Base-by-base conservation (phyloP, 2,888 invertebrate genomes). In the Abscondita cerata region DNA sequence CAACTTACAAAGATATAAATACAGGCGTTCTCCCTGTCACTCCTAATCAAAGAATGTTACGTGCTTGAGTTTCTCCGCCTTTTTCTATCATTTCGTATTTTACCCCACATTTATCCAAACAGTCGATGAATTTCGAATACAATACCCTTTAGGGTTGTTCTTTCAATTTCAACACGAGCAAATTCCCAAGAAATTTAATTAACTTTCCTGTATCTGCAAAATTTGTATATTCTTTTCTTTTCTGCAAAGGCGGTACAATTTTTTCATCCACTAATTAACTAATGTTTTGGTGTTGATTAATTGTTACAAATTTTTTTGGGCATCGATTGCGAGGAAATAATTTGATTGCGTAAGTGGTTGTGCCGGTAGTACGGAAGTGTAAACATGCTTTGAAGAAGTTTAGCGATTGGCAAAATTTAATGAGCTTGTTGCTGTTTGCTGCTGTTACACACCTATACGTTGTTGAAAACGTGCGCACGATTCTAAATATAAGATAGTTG, bases 1-100 rank as follows among this genome's bases (percentile, higher is more conserved):
- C 64, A 64, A 64, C 64, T 64, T 64, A 60, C 64, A 46, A 25
- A 53, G 64, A 64, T 64, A 64, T 64, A 64, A 64, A 64, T 64
- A 64, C 57, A 60, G 53, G 64, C 60, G 59, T 60, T 56, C 52
- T 57, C 52, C 41, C 60, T 64, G 64, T 64, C 64, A 64, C 57
- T 64, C 40, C 56, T 64, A 64, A 64, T 64, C 64, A 64, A 60
- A 60, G 55, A 59, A 50, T 44, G 56, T 38, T 46, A 51, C 54
- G 59, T 41, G 40, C 52, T 54, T 52, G 52, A 46, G 33, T 55
- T 55, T 44, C 51, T 51, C 38, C 46, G 52, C 56, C 56, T 52
- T 46, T n/a, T 52, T 47, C 52, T n/a, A 44, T 51, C 40, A 47
- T 47, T 52, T 53, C 51, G 19, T 34, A 38, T 47, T 59, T 53